A percentile compares a stretch with the other conserved stretches of the same genome.
These are phyloP conservation scores for Neocloeon triangulifer DNA, from an alignment of 1,140 invertebrate genomes.

Conservation along the genomic window DNA sequence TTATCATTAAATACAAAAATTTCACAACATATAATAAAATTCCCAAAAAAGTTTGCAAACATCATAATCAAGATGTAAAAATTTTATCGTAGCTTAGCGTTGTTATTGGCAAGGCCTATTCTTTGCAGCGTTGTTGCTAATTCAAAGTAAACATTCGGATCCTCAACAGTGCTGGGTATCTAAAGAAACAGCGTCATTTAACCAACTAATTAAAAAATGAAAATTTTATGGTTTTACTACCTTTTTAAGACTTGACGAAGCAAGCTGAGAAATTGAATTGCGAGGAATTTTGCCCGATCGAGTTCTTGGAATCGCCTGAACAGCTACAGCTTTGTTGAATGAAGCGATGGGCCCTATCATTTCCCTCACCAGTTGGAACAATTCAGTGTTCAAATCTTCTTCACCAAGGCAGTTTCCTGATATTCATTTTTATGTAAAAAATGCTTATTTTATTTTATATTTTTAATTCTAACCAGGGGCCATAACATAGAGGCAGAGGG, in stretches of 20 bases:
- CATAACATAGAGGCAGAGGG: conserved; percentile 64
- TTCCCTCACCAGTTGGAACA: conserved; percentile 48
- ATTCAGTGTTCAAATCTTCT: conserved; percentile 32
- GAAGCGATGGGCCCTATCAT: conserved; percentile 74
- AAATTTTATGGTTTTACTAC: too few relatives aligned
- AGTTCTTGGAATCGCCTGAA: conserved; percentile 55
- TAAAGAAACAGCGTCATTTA: conserved; percentile 17
- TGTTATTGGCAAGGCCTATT: conserved; percentile 50
- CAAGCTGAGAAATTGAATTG: conserved; percentile 64
- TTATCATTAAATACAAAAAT: too few relatives aligned
- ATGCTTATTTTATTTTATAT: not conserved
- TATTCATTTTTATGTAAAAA: conserved; percentile 3
- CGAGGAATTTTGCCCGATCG: conserved; percentile 59
- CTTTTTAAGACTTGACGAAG: conserved; percentile 49
- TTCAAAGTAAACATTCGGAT: conserved; percentile 54
- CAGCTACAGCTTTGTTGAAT: conserved; percentile 50
- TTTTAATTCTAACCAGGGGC: conserved; percentile 27
- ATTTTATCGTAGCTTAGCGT: too few relatives aligned
- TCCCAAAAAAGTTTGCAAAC: too few relatives aligned
- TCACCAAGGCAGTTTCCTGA: conserved; percentile 22
- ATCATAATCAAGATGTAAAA: too few relatives aligned
- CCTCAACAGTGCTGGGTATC: conserved; percentile 73
- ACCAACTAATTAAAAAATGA: not conserved
- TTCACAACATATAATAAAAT: too few relatives aligned
- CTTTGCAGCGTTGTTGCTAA: conserved; percentile 49